Base-by-base conservation (phyloP, 2,888 invertebrate species). In the Eristalis tenax region DNA sequence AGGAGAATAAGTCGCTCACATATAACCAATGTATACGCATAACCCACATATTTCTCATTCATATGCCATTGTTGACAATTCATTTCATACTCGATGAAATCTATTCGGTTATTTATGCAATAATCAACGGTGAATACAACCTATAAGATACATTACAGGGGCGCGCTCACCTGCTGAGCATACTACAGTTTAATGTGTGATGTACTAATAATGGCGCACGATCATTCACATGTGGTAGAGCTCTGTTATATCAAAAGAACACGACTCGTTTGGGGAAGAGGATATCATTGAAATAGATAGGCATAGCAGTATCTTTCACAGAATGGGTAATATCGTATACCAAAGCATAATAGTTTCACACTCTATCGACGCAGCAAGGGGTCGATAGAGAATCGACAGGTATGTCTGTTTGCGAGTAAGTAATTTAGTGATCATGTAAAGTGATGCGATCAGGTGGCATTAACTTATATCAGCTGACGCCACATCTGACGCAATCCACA, bases 1-100 rank as follows among this genome's bases (percentile, higher is more conserved):
- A 26, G 26, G 26, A 32, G 2, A 32, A 40, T n/a, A 43, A 70
- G 59, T 70, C 11, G 40, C 70, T 32, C 32, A 68, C 50, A 68
- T 23, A 40, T 38, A 43, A 22, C 50, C 18, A 66, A n/a, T 15
- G 5, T 50, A 2, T 22, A 5, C 23, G 57, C 6, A 59, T 38
- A 65, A 38, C 26, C 32, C 18, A 6, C 32, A 32, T 32, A 18
- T 26, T 38, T 26, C 40, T 40, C 64, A 66, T 22, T 40, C 65
- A 18, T 22, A 32, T 38, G 8, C 11, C 15, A 23, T 66, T 8
- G 65, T 66, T 15, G 65, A 40, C 65, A 66, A 66, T 66, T 66
- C 18, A 66, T 40, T 66, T 66, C 40, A 13, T 2, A 40, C 40
- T 38, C 35, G 38, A 10, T 66, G 18, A 66, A 66, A 40, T 66